phyloP scores from a whole-genome alignment of 23 tunicate genomes.

The Styela clava region DNA sequence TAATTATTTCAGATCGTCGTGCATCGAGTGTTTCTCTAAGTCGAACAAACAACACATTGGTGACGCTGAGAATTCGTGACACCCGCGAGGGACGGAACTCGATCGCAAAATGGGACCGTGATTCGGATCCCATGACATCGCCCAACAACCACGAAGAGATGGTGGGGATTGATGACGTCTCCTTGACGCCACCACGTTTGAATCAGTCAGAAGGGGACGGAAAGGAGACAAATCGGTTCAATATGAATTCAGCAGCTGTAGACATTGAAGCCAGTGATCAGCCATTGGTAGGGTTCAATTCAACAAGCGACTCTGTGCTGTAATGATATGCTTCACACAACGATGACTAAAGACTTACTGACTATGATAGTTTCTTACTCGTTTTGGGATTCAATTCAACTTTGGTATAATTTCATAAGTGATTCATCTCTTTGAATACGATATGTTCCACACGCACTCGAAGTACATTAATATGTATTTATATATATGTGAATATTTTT shows the following conservation, averaged over 20 bases:
- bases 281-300: background rate
- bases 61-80: background rate
- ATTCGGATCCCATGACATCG: background rate
- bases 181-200: background rate
- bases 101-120: background rate
- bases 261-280: background rate
- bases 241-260: background rate
- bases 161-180: background rate
- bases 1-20: slow-evolving; percentile 3
- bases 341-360: too few relatives aligned
- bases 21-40: slow-evolving; percentile 1
- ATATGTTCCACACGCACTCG: too few relatives aligned
- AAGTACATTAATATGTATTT: too few relatives aligned
- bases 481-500: too few relatives aligned
- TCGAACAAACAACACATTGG: slow-evolving; percentile 5
- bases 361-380: too few relatives aligned
- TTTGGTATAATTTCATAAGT: too few relatives aligned
- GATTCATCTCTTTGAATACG: too few relatives aligned
- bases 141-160: background rate
- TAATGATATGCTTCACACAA: too few relatives aligned
- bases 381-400: too few relatives aligned
- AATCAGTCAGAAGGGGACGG: background rate
- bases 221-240: background rate
- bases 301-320: background rate
- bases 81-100: background rate